Evolutionary conservation across 2,113 vertebrate genomes (phyloP).

Genomic region (Malurus elegans): DNA sequence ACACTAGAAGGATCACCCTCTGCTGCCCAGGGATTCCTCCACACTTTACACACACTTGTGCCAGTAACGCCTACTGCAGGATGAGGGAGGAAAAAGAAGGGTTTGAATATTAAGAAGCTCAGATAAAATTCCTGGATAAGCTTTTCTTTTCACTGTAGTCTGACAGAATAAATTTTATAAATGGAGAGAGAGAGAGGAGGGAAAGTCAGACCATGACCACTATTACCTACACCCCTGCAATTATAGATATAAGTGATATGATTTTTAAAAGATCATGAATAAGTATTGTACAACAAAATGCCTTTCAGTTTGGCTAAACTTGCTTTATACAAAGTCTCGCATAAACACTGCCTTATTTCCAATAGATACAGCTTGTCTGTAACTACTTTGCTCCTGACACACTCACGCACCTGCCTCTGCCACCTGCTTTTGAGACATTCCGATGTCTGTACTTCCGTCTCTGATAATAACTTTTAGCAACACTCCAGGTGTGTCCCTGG

Average conservation of each 20-base stretch:
- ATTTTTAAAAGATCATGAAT: background rate
- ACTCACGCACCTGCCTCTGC: background rate
- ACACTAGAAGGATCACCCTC: background rate
- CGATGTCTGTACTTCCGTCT: background rate
- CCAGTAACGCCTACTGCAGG: background rate
- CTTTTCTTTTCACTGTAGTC: background rate
- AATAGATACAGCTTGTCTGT: background rate
- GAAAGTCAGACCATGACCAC: rapidly evolving
- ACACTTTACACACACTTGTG: background rate
- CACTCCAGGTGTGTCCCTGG: background rate
- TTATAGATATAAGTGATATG: background rate
- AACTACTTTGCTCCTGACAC: background rate
- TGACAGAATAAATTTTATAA: background rate
- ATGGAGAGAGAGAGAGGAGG: background rate
- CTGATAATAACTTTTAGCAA: background rate
- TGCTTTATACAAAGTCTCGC: background rate
- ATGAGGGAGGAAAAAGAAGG: background rate
- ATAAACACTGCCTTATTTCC: background rate
- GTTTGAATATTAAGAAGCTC: background rate
- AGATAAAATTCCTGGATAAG: background rate
- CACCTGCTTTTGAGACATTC: background rate
- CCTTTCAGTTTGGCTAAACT: background rate
- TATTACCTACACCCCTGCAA: background rate
- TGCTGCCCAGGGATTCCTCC: background rate
- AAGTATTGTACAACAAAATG: background rate